These are phyloP conservation scores for Triplophysa tibetana DNA, from an alignment of 2,113 vertebrate species.

Conservation along the genomic window DNA sequence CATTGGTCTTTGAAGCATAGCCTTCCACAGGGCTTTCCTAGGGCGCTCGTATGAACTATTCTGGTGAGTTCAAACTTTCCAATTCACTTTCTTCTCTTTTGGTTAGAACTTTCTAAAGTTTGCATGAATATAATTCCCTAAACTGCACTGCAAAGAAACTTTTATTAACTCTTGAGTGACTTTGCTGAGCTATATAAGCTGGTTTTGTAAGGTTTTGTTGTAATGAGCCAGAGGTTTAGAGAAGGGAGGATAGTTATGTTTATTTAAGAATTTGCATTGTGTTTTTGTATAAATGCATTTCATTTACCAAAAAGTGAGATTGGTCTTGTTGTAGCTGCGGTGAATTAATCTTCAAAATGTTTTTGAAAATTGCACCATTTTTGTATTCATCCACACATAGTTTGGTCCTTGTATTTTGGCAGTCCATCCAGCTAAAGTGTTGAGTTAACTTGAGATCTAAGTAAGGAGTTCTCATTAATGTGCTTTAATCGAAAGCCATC, in stretches of 20 bases:
- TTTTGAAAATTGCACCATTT: neutral
- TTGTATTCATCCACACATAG: neutral
- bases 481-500: constrained; percentile 23
- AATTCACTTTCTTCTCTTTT: neutral
- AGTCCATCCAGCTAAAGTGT: neutral
- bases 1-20: constrained; percentile 25
- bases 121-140: neutral
- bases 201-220: neutral
- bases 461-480: constrained; percentile 19
- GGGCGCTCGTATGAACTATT: constrained; percentile 6
- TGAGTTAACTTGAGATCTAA: constrained; percentile 4
- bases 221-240: constrained; percentile 31
- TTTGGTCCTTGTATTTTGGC: neutral
- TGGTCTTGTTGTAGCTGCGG: neutral
- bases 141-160: neutral
- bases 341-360: neutral
- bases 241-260: constrained; percentile 12
- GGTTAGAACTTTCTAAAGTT: neutral
- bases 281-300: neutral
- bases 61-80: constrained; percentile 44
- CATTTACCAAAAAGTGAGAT: neutral
- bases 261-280: constrained; percentile 22
- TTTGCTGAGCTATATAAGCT: neutral
- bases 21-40: constrained; percentile 31
- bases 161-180: neutral